Evolutionary conservation across 92 coral and sea anemone genomes (phyloP), one percentile per base, ranked within the genome.

Genomic region (Siderastrea siderea): DNA sequence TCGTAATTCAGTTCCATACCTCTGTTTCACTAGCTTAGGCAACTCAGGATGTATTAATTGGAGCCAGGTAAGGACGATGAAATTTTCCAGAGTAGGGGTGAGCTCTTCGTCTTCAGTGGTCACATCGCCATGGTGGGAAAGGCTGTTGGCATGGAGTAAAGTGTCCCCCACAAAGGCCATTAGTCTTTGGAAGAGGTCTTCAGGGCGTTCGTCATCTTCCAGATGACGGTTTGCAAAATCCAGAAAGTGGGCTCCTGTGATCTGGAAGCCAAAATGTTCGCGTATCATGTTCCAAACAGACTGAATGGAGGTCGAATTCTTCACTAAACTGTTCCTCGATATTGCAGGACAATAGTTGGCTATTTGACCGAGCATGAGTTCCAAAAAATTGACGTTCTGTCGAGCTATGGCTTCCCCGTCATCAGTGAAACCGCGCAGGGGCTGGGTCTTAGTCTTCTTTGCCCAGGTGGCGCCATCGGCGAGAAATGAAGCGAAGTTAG

Each of bases 61-160:
- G 4, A 82, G 84, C 88, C 88, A 88, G 51, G 89, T 76, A 3
- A 89, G 84, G 26, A 83, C 79, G 51, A 87, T 7, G 6, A 88
- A 65, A 71, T 93, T 87, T 63, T 93, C 93, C n/a, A 88, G 75
- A 3, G 89, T 88, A 9, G 96, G 94, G 26, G 90, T 77, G 4
- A 94, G 44, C 58, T 88, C 95, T 74, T 94, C 94, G 16, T 94
- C 96, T 54, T 92, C 93, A 5, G 75, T 55, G 59, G 68, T 51
- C 3, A n/a, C 50, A n/a, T 91, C 92, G 16, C 95, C 97, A 57
- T 89, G 93, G 88, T 92, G 93, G 13, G 90, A 17, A 13, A 89
- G 78, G 75, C 91, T 85, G 52, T 92, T 92, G 12, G 90, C 74
- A 26, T 59, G 51, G 52, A 94, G 88, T 26, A 26, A 26, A 26